Percentiles rank a stretch among this genome's conserved stretches.
Evolutionary conservation across 30 jellyfish, hydroid and myxozoan genomes (phyloP).

Genomic region (Hydra vulgaris): DNA sequence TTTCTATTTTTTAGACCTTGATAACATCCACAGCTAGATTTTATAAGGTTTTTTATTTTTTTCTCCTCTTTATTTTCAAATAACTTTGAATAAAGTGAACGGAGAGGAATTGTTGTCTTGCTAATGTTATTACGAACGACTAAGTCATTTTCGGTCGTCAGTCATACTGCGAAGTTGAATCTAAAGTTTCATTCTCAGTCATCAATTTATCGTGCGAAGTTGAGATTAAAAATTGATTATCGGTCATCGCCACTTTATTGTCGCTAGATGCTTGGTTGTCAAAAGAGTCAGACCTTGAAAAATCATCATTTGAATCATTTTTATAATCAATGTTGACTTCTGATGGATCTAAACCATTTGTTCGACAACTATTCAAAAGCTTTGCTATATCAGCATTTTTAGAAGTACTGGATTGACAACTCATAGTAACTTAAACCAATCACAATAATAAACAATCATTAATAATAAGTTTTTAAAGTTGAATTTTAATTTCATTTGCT

Average conservation of each 20-base stretch:
- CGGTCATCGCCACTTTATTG: not conserved
- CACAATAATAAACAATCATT: not conserved
- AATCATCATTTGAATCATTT: not conserved
- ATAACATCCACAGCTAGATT: no score
- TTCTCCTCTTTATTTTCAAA: no score
- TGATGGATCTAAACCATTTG: not conserved
- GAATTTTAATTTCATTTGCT: no score
- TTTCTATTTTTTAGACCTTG: no score
- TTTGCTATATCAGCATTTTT: not conserved
- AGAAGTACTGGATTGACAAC: not conserved
- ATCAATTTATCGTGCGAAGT: not conserved
- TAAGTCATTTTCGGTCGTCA: not conserved
- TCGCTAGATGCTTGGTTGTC: not conserved
- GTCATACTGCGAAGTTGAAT: not conserved
- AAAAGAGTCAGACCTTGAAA: not conserved
- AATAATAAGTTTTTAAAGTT: not conserved
- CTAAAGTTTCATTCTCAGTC: not conserved
- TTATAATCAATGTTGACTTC: not conserved
- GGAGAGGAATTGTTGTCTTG: no score
- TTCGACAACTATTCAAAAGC: not conserved
- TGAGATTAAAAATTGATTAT: not conserved
- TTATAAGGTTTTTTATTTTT: no score
- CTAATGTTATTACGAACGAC: not conserved
- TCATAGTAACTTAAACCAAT: not conserved
- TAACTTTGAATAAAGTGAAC: no score